Base-by-base conservation (phyloP, 2,113 vertebrate species). In the Platanista minor region DNA sequence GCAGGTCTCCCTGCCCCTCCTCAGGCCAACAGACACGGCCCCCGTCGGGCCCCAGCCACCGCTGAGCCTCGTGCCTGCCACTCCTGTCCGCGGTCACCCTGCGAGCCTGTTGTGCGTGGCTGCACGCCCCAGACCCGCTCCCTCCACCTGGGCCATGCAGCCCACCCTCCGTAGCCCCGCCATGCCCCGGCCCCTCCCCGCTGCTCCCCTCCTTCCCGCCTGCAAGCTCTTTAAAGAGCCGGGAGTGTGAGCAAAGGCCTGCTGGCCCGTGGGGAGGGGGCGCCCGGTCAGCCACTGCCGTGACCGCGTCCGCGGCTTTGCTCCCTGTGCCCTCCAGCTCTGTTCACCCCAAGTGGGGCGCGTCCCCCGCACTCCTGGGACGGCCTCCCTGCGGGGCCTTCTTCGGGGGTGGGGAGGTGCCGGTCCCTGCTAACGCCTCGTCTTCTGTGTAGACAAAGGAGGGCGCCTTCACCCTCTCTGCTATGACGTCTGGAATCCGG, bases 401-500 rank as follows among this genome's bases (percentile, higher is more conserved):
- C 54, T 41, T 29, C 10, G 4, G 20, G 95, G 52, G 31, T 11
- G 0, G 67, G 15, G 6, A 21, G 49, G 15, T 12, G 8, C 25
- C 43, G 6, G 39, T 90, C 67, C 21, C 61, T 95, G 61, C 72
- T 31, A 31, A 61, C 2, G 1, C 75, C 29, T 46, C 77, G 14
- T 95, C 84, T 95, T 92, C 88, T 87, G 3, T 67, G 2, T 72
- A 99, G 99, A 99, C 99, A 6, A 99, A 99, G 98, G 99, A 99
- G 90, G 99, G 99, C 21, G 98, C 98, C 8, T 99, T 99, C 98
- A 99, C 99, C 8, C 98, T 99, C 95, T 99, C 99, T 0, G 99
- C 99, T 61, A 99, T 99, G 99, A 99, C 99, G 0, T 99, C 99
- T 2, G 99, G 99, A 89, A 99, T 99, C 98, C 99, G 99, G 5